These are phyloP conservation scores for Hedya salicella DNA, from an alignment of 2,888 invertebrate species.

Conservation along the genomic window DNA sequence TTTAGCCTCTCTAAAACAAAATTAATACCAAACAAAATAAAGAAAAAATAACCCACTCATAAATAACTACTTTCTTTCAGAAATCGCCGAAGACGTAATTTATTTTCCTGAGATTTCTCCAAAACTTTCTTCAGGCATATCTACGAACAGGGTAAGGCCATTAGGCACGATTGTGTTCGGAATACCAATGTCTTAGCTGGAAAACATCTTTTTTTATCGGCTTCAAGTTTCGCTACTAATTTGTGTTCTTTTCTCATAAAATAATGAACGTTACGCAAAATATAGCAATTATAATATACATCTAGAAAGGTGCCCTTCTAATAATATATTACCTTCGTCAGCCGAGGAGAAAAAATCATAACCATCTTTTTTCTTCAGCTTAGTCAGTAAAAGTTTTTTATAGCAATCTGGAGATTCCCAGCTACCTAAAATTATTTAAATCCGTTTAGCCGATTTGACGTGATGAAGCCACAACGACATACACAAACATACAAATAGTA, in stretches of 20 bases:
- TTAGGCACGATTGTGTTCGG: constrained; percentile 13
- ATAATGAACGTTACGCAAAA: neutral
- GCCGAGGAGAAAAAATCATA: too few species aligned
- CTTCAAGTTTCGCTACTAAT: neutral
- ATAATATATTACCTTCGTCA: too few species aligned
- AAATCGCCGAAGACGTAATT: constrained; percentile 1
- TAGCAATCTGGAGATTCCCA: too few species aligned
- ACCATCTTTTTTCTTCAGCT: too few species aligned
- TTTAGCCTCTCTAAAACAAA: too few species aligned
- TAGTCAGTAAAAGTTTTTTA: too few species aligned
- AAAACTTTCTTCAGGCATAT: constrained; percentile 17
- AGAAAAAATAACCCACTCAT: neutral
- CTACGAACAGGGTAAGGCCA: constrained; percentile 30
- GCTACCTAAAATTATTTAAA: too few species aligned
- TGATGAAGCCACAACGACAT: too few species aligned
- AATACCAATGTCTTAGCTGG: constrained; percentile 17
- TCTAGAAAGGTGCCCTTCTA: neutral
- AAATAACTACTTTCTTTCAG: neutral
- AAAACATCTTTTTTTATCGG: constrained; percentile 25
- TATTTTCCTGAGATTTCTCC: constrained; percentile 25
- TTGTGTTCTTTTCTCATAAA: constrained; percentile 2
- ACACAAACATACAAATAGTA: too few species aligned
- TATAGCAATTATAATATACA: neutral
- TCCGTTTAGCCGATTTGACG: too few species aligned
- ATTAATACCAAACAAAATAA: neutral